A percentile compares a stretch with the other conserved stretches of the same genome.
These are phyloP conservation scores for Poeciliopsis retropinna DNA, from an alignment of 2,113 vertebrate species.

Conservation along the genomic window DNA sequence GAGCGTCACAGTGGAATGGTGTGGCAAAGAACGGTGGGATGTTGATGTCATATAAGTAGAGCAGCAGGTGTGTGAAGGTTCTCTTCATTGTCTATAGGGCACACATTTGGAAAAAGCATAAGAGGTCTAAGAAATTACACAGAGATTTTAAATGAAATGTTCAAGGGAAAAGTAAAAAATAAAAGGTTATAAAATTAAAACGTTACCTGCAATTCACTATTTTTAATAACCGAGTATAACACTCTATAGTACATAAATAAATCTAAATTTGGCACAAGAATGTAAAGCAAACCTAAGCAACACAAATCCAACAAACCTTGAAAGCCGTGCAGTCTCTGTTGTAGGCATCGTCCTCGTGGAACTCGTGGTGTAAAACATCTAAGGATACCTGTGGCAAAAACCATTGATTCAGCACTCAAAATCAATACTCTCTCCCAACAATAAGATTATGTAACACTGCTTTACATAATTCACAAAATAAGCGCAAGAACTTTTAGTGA, in stretches of 20 bases:
- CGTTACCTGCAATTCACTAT: neutral
- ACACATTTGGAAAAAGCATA: slow-evolving; percentile 19
- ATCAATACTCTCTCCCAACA: no score
- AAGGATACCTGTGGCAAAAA: slow-evolving; percentile 82
- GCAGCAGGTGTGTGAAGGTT: slow-evolving; percentile 45
- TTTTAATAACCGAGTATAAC: neutral
- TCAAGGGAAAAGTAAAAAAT: neutral
- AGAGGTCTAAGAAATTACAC: neutral
- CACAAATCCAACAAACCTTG: slow-evolving; percentile 80
- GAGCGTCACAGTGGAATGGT: slow-evolving; percentile 89
- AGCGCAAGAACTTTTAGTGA: no score
- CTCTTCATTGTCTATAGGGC: slow-evolving; percentile 65
- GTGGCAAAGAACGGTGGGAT: slow-evolving; percentile 77
- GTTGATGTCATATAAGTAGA: slow-evolving; percentile 26
- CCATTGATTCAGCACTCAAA: neutral
- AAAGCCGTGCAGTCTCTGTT: slow-evolving; percentile 89
- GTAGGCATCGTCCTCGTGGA: slow-evolving; percentile 86
- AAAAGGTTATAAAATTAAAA: neutral
- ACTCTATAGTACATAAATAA: no score
- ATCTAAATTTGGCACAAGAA: no score
- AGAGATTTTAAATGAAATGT: neutral
- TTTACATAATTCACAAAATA: no score
- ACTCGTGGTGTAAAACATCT: slow-evolving; percentile 80
- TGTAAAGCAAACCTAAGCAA: no score
- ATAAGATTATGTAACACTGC: no score